Percentiles rank a stretch among this genome's conserved stretches.
Conservation (phyloP, 2,888 invertebrate species). For the Lithophane ornitopus region DNA sequence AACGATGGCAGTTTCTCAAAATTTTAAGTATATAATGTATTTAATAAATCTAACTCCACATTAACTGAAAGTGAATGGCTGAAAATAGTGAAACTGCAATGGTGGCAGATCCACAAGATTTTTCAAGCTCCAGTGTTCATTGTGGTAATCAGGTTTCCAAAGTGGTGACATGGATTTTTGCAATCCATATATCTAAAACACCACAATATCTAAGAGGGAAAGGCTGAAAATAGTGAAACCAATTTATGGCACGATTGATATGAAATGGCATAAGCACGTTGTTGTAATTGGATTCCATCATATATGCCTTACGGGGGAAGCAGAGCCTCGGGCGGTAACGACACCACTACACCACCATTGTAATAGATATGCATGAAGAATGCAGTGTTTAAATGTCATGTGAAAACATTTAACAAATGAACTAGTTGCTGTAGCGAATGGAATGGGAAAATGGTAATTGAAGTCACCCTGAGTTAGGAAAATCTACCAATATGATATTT, state of each 20-base stretch:
- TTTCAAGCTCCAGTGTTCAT: too few relatives aligned
- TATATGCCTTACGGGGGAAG: constrained; percentile 39
- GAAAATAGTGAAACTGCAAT: background rate
- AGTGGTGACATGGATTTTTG: too few relatives aligned
- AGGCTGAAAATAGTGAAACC: constrained; percentile 24
- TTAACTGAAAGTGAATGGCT: constrained; percentile 19
- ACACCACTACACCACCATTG: constrained; percentile 29
- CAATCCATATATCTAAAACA: background rate
- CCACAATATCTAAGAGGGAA: constrained; percentile 9
- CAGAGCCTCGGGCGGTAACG: constrained; percentile 48
- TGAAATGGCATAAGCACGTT: constrained; percentile 14
- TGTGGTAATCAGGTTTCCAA: too few relatives aligned
- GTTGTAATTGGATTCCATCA: constrained; percentile 30
- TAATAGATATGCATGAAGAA: constrained; percentile 16
- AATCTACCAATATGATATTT: too few relatives aligned
- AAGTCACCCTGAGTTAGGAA: too few relatives aligned
- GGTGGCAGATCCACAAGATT: too few relatives aligned
- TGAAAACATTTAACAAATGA: constrained; percentile 8
- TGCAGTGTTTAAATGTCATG: constrained; percentile 27
- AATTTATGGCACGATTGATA: constrained; percentile 8
- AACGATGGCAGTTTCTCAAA: too few relatives aligned
- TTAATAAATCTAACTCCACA: background rate
- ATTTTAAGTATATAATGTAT: too few relatives aligned
- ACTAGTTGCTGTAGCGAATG: background rate
- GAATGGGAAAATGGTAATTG: too few relatives aligned